Evolutionary conservation across 2,888 invertebrate genomes (phyloP).

Genomic region (Protonemura montana): DNA sequence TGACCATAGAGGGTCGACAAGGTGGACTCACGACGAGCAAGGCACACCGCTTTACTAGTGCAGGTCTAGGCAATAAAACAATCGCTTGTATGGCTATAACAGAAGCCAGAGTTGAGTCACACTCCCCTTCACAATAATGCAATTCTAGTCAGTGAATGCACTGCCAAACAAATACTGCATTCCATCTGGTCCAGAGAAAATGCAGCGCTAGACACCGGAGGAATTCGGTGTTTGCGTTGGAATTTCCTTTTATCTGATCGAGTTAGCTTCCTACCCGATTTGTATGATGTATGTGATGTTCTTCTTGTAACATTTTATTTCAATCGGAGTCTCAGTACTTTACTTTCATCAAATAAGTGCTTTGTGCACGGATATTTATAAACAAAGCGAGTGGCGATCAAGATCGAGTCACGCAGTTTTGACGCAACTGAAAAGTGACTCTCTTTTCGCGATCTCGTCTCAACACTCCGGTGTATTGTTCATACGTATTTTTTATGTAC

Average conservation of each 20-base stretch:
- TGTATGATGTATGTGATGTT: not conserved
- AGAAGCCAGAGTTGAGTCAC: not conserved
- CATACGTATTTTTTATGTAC: not conserved
- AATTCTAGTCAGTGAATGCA: not conserved
- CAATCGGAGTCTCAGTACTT: not conserved
- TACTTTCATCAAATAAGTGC: not conserved
- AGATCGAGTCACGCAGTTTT: not conserved
- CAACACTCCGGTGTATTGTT: not conserved
- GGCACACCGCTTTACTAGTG: not conserved
- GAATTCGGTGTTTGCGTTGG: not conserved
- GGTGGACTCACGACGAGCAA: not conserved
- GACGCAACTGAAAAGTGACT: not conserved
- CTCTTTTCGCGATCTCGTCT: not conserved
- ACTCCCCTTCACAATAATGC: not conserved
- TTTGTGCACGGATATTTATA: not conserved
- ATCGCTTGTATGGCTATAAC: not conserved
- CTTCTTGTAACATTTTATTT: not conserved
- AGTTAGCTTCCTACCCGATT: not conserved
- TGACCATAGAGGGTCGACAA: conserved; percentile 18
- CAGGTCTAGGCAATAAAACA: not conserved
- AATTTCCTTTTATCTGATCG: not conserved
- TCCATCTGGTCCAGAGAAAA: not conserved
- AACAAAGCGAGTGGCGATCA: not conserved
- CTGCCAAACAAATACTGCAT: too few species aligned
- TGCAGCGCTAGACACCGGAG: not conserved